Conservation (phyloP, 2,888 invertebrate genomes). For the Acanthococcus lagerstroemiae region DNA sequence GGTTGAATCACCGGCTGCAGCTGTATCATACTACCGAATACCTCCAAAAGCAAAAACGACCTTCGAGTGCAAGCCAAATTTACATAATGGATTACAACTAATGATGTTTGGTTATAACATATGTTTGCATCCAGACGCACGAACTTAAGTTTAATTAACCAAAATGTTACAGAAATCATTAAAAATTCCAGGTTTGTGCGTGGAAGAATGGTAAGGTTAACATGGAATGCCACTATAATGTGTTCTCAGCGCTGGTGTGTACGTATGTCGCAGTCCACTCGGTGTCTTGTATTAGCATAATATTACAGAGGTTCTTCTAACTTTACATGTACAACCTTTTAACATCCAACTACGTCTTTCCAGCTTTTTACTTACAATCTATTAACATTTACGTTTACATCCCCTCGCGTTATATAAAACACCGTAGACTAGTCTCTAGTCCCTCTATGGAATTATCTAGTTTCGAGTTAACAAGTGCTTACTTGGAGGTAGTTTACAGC, state of each 20-base stretch:
- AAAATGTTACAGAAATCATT: conserved; percentile 20
- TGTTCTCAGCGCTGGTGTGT: conserved; percentile 17
- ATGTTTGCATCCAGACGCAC: conserved; percentile 18
- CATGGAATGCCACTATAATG: conserved; percentile 21
- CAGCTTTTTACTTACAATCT: conserved; percentile 25
- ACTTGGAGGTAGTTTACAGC: conserved; percentile 17
- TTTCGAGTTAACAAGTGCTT: conserved; percentile 24
- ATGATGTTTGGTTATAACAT: conserved; percentile 23
- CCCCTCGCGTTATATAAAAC: conserved; percentile 15
- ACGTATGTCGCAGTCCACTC: conserved; percentile 20
- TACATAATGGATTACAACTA: conserved; percentile 25
- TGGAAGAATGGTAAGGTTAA: conserved; percentile 12
- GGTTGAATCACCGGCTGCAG: no score
- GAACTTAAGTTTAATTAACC: conserved; percentile 22
- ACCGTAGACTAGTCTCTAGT: conserved; percentile 9
- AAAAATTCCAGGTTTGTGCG: conserved; percentile 16
- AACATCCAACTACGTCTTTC: conserved; percentile 24
- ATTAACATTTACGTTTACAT: conserved; percentile 20
- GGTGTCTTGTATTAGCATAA: conserved; percentile 18
- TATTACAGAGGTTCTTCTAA: conserved; percentile 23
- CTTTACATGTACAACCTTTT: conserved; percentile 23
- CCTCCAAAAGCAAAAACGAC: no score
- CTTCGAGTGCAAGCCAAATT: background rate
- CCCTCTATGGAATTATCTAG: conserved; percentile 17
- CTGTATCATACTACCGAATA: no score